Evolutionary conservation across 2,888 invertebrate genomes (phyloP).

Genomic region (Nymphalis polychloros): DNA sequence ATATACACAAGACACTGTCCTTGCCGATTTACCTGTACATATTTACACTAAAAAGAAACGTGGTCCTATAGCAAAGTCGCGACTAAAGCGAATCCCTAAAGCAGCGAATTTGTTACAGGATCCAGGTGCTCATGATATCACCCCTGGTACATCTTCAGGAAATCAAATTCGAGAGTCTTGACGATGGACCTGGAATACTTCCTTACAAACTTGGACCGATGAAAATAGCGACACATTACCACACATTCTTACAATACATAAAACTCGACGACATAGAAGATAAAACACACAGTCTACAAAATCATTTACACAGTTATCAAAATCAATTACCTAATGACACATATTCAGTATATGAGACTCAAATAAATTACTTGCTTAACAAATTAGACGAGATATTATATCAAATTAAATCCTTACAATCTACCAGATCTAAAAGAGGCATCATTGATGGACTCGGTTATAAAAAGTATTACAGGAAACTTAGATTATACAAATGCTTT

Average conservation of each 20-base stretch:
- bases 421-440: conserved; percentile 32
- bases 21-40: neutral
- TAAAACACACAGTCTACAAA: conserved; percentile 13
- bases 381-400: neutral
- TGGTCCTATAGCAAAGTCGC: neutral
- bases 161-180: conserved; percentile 30
- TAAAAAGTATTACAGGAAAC: too few relatives aligned
- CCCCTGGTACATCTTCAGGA: neutral
- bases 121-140: neutral
- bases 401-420: conserved; percentile 1
- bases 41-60: neutral
- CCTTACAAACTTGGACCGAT: conserved; percentile 32
- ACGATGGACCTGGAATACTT: conserved; percentile 35
- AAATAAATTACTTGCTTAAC: neutral
- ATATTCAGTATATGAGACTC: neutral
- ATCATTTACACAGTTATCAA: neutral
- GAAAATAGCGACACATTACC: conserved; percentile 31
- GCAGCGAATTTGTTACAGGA: neutral
- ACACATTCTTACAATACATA: conserved; percentile 36
- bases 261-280: conserved; percentile 30
- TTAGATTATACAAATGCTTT: too few relatives aligned
- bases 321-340: too few relatives aligned
- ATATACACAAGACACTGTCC: neutral
- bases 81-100: neutral
- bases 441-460: neutral